A percentile compares a stretch with the other conserved stretches of the same genome.
phyloP scores from a whole-genome alignment of 2,888 invertebrate species.

The Norana najaformis region DNA sequence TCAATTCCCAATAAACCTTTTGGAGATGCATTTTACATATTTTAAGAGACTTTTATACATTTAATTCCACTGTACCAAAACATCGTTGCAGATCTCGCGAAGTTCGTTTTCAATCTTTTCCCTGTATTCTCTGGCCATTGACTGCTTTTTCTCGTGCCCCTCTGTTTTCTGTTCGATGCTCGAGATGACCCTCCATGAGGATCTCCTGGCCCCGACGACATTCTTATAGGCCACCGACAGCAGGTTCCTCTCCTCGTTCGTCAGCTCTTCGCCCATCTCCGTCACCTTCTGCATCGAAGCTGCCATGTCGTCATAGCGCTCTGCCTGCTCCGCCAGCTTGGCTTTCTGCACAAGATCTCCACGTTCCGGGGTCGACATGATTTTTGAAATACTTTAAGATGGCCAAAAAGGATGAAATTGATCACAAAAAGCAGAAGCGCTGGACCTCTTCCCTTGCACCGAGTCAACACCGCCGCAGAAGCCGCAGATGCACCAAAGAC shows the following conservation, averaged over 20 bases:
- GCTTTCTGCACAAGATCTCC: constrained; percentile 34
- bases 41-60: neutral
- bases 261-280: constrained; percentile 88
- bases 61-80: constrained; percentile 78
- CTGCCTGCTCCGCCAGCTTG: constrained; percentile 36
- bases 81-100: constrained; percentile 98
- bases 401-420: neutral
- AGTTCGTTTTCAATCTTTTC: constrained; percentile 99
- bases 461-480: neutral
- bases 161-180: constrained; percentile 99
- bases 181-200: constrained; percentile 97
- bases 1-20: neutral
- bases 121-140: constrained; percentile 99
- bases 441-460: neutral
- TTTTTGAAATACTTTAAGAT: neutral
- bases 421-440: neutral
- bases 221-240: constrained; percentile 98
- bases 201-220: constrained; percentile 94
- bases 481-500: constrained; percentile 3
- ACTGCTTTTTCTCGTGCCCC: constrained; percentile 74
- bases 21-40: neutral
- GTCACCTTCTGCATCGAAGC: constrained; percentile 97
- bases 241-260: constrained; percentile 96
- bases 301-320: constrained; percentile 85
- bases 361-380: constrained; percentile 23